Base-by-base conservation (phyloP, 2,797 vertebrate species). In the Sebastolobus alascanus region DNA sequence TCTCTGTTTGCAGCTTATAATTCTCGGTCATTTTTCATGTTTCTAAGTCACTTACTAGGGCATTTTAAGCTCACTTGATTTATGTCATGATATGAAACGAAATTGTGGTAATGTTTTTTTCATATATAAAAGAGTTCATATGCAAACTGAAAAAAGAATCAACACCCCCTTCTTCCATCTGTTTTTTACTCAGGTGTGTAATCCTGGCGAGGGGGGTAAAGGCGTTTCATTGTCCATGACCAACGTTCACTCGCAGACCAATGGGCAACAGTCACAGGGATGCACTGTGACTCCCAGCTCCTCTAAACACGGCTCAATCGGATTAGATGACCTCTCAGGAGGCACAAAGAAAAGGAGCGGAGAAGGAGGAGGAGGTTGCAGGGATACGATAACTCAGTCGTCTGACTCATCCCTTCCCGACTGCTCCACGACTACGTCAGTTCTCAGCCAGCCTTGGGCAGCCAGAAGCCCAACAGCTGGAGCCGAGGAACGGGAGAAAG, bases 221-320 rank as follows among this genome's bases (percentile, higher is more conserved):
- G 97, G 96, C 3, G 95, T 93, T 25, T 94, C 97, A 46, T 91
- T 97, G 93, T 96, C 97, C 71, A 97, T 97, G 96, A 97, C 96
- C 94, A 97, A 98, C 4, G 96, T 99, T 66, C 98, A 99, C 95
- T 99, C 98, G 0, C 98, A 99, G 95, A 99, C 98, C 33, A 99
- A 99, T 0, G 97, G 98, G 85, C 96, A 97, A 18, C 98, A 98
- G 80, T 91, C 92, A 0, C 97, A 98, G 93, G 97, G 97, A 65
- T 98, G 97, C 89, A 93, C 80, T 0, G 85, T 97, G 93, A 94
- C 97, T 8, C 97, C 95, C 40, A 98, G 97, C 2, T 40, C 90
- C 61, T 98, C 97, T 70, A 99, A 99, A 92, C 97, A 97, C 58
- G 96, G 94, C 22, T 93, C 89, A 7, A 64, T 95, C 29, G 93